Evolutionary conservation across 1,140 invertebrate species (phyloP).

Genomic region (Spodoptera litura): DNA sequence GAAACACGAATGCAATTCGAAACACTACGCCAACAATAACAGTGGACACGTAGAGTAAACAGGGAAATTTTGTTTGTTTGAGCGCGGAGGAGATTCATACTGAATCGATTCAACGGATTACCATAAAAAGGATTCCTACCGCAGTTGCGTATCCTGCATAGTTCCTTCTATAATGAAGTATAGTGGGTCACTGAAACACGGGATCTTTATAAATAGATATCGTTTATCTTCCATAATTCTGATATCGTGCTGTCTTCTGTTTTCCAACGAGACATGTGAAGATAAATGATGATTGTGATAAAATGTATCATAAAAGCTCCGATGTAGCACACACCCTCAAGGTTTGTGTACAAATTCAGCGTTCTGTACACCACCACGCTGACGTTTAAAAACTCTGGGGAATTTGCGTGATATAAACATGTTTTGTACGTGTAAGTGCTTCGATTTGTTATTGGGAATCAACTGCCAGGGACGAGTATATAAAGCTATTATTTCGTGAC

Average conservation of each 20-base stretch:
- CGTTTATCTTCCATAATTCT: neutral
- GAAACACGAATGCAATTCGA: slow-evolving; percentile 3
- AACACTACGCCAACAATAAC: slow-evolving; percentile 10
- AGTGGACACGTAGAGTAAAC: slow-evolving; percentile 8
- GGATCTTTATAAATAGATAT: slow-evolving; percentile 23
- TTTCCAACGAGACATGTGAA: slow-evolving; percentile 36
- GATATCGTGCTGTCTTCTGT: slow-evolving; percentile 31
- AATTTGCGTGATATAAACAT: slow-evolving; percentile 36
- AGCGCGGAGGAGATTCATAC: neutral
- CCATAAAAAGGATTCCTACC: neutral
- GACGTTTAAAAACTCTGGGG: slow-evolving; percentile 11
- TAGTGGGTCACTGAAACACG: neutral
- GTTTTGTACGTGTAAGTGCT: slow-evolving; percentile 11
- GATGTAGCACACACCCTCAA: slow-evolving; percentile 22
- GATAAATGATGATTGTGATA: slow-evolving; percentile 44
- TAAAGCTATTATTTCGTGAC: slow-evolving; percentile 14
- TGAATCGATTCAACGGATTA: neutral
- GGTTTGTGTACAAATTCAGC: slow-evolving; percentile 27
- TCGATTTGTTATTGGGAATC: slow-evolving; percentile 2
- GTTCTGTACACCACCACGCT: neutral
- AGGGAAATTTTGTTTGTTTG: slow-evolving; percentile 9
- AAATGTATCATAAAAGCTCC: slow-evolving; percentile 37
- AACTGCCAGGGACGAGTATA: neutral
- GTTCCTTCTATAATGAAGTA: neutral
- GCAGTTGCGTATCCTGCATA: neutral